These are phyloP conservation scores for Cantharis nigra DNA, from an alignment of 2,888 invertebrate genomes.

Conservation along the genomic window DNA sequence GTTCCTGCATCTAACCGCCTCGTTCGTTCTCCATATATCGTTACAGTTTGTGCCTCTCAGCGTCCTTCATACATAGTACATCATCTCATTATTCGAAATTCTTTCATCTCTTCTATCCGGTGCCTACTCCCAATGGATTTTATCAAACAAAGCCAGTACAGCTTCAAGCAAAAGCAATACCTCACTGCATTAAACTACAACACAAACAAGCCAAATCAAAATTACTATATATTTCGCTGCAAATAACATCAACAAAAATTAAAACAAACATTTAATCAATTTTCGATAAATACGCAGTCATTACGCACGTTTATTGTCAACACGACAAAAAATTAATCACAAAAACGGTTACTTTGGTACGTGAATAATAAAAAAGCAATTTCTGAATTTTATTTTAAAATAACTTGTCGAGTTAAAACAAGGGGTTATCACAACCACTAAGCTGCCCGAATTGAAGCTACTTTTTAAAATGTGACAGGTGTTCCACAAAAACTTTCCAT, in stretches of 20 bases:
- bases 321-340: neutral
- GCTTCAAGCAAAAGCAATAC: conserved; percentile 22
- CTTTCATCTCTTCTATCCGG: conserved; percentile 36
- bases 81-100: conserved; percentile 40
- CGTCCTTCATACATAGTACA: conserved; percentile 39
- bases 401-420: conserved; percentile 12
- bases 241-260: neutral
- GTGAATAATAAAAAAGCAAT: conserved; percentile 10
- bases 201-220: conserved; percentile 11
- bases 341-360: neutral
- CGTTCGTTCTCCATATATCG: conserved; percentile 14
- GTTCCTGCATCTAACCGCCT: conserved; percentile 13
- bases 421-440: conserved; percentile 7
- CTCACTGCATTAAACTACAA: conserved; percentile 25
- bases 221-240: neutral
- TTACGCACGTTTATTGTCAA: neutral
- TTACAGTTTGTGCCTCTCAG: conserved; percentile 20
- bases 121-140: conserved; percentile 23
- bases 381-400: conserved; percentile 6
- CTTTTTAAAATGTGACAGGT: neutral
- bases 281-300: neutral
- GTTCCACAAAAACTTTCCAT: neutral
- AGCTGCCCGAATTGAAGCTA: neutral
- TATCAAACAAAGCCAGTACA: conserved; percentile 23
- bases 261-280: neutral